phyloP scores from a whole-genome alignment of 2,888 invertebrate species.

The Eupsilia transversa region DNA sequence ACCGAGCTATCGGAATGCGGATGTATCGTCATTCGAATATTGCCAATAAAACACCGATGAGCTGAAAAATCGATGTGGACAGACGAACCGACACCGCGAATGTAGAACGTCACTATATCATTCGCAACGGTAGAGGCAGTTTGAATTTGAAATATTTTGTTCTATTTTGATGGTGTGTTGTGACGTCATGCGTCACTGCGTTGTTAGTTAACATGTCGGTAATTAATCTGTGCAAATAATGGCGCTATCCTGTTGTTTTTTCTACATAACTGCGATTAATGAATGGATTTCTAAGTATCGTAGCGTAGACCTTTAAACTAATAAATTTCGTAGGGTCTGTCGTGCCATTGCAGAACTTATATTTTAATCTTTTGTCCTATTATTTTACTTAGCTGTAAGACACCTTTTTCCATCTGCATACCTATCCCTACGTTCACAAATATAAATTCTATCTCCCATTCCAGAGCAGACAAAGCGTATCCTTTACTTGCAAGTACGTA shows the following conservation, averaged over 20 bases:
- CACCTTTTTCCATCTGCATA: neutral
- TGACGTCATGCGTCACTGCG: conserved; percentile 34
- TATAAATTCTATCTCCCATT: conserved; percentile 37
- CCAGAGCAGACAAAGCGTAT: conserved; percentile 55
- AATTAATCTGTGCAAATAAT: conserved; percentile 23
- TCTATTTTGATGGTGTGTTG: conserved; percentile 45
- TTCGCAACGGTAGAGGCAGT: conserved; percentile 52
- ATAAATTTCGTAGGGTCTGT: neutral
- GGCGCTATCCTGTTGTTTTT: neutral
- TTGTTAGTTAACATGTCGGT: conserved; percentile 24
- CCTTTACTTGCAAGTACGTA: conserved; percentile 57
- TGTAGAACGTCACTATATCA: conserved; percentile 63
- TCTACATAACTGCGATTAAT: neutral
- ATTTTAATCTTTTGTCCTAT: neutral
- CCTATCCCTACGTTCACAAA: conserved; percentile 13
- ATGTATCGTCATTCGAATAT: conserved; percentile 85
- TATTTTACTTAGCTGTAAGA: neutral
- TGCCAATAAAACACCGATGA: conserved; percentile 90
- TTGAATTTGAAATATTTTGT: conserved; percentile 62
- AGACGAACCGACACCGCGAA: conserved; percentile 79
- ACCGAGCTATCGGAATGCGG: conserved; percentile 72
- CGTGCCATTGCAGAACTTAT: neutral
- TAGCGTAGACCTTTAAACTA: neutral
- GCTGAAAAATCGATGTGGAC: conserved; percentile 90
- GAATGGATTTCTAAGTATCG: neutral